These are phyloP conservation scores for Hycleus phaleratus DNA, from an alignment of 1,140 invertebrate genomes.

Conservation along the genomic window DNA sequence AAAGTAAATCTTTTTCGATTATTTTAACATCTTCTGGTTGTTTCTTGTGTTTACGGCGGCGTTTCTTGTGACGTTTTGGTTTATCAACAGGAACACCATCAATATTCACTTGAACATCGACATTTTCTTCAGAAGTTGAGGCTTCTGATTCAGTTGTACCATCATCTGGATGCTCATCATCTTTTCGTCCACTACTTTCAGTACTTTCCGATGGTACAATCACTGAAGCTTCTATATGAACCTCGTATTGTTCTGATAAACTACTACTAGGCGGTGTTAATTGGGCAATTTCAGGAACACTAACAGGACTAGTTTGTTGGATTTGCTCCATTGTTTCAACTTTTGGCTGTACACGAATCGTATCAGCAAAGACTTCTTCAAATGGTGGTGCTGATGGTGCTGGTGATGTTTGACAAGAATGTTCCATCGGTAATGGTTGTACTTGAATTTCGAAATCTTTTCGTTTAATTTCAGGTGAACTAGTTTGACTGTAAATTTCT, in stretches of 20 bases:
- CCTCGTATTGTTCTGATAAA: conserved; percentile 53
- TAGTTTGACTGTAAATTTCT: conserved; percentile 43
- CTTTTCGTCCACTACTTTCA: conserved; percentile 1
- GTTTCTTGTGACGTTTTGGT: conserved; percentile 15
- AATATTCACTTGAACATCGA: conserved; percentile 28
- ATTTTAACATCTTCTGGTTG: conserved; percentile 1
- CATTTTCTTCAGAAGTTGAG: conserved; percentile 19
- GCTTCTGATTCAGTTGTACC: conserved; percentile 20
- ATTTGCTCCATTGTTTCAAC: conserved; percentile 37
- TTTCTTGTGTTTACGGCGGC: conserved; percentile 22
- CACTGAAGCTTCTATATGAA: conserved; percentile 53
- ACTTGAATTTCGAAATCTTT: conserved; percentile 37
- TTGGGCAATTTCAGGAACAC: conserved; percentile 25
- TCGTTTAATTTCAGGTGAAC: conserved; percentile 35
- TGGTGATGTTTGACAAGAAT: conserved; percentile 48
- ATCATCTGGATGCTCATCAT: neutral
- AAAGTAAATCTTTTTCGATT: conserved; percentile 26
- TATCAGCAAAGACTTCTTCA: conserved; percentile 23
- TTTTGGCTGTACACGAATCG: conserved; percentile 10
- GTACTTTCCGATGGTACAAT: conserved; percentile 47
- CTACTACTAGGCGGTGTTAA: conserved; percentile 19
- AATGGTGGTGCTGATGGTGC: conserved; percentile 23
- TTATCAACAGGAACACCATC: conserved; percentile 22
- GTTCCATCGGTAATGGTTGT: conserved; percentile 25
- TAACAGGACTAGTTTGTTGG: conserved; percentile 43